These are phyloP conservation scores for Gnathonemus echidnorhynchus DNA, from an alignment of 2,113 vertebrate species.

Conservation along the genomic window DNA sequence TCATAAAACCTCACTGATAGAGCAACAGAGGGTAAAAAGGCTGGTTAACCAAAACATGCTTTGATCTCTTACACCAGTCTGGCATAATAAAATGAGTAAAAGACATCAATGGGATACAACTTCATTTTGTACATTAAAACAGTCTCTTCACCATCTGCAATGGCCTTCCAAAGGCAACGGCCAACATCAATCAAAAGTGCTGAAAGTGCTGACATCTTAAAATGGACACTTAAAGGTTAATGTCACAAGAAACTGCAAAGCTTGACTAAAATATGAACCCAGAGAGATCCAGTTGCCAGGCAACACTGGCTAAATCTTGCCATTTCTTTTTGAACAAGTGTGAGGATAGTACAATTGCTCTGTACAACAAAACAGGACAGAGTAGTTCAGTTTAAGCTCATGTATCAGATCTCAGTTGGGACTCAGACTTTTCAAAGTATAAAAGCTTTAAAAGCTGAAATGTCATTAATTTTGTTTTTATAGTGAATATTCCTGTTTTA, in stretches of 20 bases:
- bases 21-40: neutral
- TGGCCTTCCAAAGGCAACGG: neutral
- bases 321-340: slow-evolving; percentile 1
- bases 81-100: neutral
- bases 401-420: neutral
- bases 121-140: neutral
- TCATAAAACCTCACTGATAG: neutral
- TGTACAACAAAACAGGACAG: neutral
- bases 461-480: neutral
- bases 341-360: neutral
- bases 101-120: neutral
- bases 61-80: neutral
- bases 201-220: neutral
- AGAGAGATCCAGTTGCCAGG: slow-evolving; percentile 20
- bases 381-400: neutral
- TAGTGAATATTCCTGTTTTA: neutral
- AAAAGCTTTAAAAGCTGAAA: neutral
- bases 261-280: slow-evolving; percentile 10
- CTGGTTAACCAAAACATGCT: neutral
- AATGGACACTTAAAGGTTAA: slow-evolving; percentile 5
- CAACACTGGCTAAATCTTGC: slow-evolving; percentile 10
- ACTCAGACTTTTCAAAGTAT: neutral
- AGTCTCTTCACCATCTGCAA: neutral
- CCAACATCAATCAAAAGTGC: neutral
- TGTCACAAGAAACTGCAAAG: neutral